These are phyloP conservation scores for Albula glossodonta DNA, from an alignment of 2,113 vertebrate species.

Conservation along the genomic window DNA sequence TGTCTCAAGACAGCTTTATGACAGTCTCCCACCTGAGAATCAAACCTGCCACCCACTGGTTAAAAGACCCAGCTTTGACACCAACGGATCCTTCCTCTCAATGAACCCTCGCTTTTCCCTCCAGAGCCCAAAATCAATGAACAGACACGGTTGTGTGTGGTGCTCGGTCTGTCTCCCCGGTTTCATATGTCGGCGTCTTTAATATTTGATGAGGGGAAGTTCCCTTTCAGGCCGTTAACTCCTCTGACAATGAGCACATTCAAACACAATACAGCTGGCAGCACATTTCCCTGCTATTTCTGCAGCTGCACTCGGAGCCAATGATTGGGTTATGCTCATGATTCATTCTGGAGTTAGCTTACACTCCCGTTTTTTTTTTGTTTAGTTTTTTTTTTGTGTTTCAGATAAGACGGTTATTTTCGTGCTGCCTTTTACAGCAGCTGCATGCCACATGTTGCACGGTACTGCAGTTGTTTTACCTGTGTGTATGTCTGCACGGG, in stretches of 20 bases:
- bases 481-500: background rate
- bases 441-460: background rate
- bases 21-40: too few relatives aligned
- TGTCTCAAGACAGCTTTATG: background rate
- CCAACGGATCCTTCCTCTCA: background rate
- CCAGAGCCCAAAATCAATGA: background rate
- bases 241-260: background rate
- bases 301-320: background rate
- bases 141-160: background rate
- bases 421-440: background rate
- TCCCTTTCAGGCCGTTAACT: background rate
- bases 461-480: background rate
- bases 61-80: background rate
- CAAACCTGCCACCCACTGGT: background rate
- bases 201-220: slow-evolving; percentile 2
- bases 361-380: background rate
- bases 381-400: background rate
- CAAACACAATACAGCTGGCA: background rate
- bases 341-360: background rate
- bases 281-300: background rate
- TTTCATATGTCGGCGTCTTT: background rate
- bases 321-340: background rate
- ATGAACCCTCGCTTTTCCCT: background rate
- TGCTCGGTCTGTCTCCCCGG: background rate
- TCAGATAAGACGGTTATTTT: background rate